Percentiles rank a stretch among this genome's conserved stretches.
Evolutionary conservation across 2,797 vertebrate genomes (phyloP).

Genomic region (Emydoidea blandingii): DNA sequence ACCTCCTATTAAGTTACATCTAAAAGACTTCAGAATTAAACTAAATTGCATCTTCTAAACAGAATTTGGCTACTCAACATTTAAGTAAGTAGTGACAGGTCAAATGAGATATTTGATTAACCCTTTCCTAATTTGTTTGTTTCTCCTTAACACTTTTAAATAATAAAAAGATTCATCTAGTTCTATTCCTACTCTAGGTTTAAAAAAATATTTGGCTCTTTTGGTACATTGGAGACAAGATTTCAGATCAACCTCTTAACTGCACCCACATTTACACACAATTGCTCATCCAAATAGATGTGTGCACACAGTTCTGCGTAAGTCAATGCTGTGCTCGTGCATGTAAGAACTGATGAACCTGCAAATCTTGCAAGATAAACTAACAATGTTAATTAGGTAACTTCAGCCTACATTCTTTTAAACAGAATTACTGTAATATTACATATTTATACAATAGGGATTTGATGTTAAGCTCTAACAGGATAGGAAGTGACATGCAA

Average conservation of each 20-base stretch:
- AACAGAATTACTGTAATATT: background rate
- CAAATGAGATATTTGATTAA: background rate
- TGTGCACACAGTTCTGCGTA: background rate
- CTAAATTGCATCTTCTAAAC: background rate
- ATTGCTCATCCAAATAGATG: background rate
- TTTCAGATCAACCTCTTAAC: background rate
- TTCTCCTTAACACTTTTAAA: background rate
- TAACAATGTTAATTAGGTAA: background rate
- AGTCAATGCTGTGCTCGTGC: background rate
- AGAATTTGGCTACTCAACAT: background rate
- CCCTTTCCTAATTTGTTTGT: background rate
- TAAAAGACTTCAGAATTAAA: background rate
- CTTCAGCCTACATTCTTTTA: background rate
- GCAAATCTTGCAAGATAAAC: background rate
- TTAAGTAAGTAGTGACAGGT: background rate
- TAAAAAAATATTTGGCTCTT: background rate
- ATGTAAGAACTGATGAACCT: accelerated
- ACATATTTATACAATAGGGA: background rate
- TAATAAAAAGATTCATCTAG: background rate
- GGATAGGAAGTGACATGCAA: background rate
- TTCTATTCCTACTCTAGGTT: background rate
- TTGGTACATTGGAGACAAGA: background rate
- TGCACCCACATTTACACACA: background rate
- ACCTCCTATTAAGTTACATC: background rate
- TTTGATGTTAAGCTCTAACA: background rate